Conservation (phyloP, 1,140 invertebrate genomes). For the Drosophila prosaltans region DNA sequence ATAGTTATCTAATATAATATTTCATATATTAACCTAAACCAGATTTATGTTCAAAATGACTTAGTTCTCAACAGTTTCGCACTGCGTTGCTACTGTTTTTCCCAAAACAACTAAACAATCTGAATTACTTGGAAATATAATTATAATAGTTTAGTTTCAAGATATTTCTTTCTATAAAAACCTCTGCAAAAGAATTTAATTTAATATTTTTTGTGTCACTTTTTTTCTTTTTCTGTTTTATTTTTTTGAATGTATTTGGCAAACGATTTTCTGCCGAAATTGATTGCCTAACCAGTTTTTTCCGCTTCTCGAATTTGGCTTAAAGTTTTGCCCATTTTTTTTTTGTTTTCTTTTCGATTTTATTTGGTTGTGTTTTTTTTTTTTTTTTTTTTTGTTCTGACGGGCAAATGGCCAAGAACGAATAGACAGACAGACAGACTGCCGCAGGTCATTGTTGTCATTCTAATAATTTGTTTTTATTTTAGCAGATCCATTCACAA, state of each 20-base stretch:
- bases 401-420: constrained; percentile 53
- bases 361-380: constrained; percentile 50
- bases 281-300: constrained; percentile 54
- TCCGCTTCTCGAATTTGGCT: constrained; percentile 19
- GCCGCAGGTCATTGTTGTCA: constrained; percentile 75
- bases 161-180: neutral
- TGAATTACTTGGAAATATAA: neutral
- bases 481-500: constrained; percentile 41
- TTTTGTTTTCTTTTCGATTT: constrained; percentile 31
- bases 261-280: constrained; percentile 31
- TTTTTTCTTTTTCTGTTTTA: constrained; percentile 10
- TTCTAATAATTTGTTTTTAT: constrained; percentile 50
- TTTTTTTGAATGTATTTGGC: constrained; percentile 40
- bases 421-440: constrained; percentile 28
- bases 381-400: constrained; percentile 35
- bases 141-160: neutral
- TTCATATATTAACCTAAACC: no score
- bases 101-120: no score
- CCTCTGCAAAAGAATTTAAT: no score
- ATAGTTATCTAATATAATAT: no score
- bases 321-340: neutral
- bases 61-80: no score
- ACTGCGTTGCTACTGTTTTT: no score
- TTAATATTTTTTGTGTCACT: constrained; percentile 12
- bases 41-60: no score